Conservation (phyloP, 1,140 invertebrate species). For the Pseudomyrmex dendroicus region DNA sequence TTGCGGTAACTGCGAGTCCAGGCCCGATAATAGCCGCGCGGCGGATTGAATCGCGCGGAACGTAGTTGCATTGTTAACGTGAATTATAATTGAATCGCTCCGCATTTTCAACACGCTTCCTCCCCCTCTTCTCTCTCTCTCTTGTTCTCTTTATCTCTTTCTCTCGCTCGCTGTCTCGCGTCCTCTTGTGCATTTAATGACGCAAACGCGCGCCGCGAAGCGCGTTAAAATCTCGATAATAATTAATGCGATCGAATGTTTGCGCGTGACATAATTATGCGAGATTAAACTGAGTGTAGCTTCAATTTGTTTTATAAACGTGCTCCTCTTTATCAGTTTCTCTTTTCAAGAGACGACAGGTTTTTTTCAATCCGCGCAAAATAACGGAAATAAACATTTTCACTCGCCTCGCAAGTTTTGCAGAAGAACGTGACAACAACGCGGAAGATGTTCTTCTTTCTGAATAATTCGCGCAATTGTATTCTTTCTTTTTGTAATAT, state of each 20-base stretch:
- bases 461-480: background rate
- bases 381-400: background rate
- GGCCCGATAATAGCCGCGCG: conserved; percentile 38
- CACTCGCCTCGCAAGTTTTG: background rate
- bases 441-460: background rate
- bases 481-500: background rate
- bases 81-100: conserved; percentile 54
- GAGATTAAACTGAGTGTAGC: conserved; percentile 38
- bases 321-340: background rate
- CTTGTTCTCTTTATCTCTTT: background rate
- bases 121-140: background rate
- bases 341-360: background rate
- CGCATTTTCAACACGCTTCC: conserved; percentile 26
- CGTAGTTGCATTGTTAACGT: conserved; percentile 49
- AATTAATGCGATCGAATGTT: conserved; percentile 48
- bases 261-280: conserved; percentile 23
- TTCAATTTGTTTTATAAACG: conserved; percentile 26
- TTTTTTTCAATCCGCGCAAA: background rate
- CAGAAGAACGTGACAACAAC: background rate
- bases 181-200: conserved; percentile 46
- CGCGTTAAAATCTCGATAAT: conserved; percentile 46
- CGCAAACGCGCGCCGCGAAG: conserved; percentile 27
- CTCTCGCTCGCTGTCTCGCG: background rate
- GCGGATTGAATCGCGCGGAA: conserved; percentile 54
- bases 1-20: conserved; percentile 54